These are phyloP conservation scores for Orchestia grillus DNA, from an alignment of 1,140 invertebrate genomes.

Conservation along the genomic window DNA sequence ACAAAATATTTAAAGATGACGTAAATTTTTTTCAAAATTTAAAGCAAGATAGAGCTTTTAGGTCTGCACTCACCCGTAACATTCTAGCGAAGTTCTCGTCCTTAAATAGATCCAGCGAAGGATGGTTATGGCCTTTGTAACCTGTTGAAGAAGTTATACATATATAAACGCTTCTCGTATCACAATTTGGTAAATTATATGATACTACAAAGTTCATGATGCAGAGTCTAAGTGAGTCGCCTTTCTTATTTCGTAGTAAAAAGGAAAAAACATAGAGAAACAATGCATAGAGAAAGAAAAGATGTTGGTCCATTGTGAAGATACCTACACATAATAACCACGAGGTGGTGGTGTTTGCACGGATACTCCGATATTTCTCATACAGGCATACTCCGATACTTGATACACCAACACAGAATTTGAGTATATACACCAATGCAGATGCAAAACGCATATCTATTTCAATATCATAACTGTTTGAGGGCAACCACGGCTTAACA, in stretches of 20 bases:
- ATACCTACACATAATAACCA: no score
- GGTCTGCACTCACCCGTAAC: background rate
- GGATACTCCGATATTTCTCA: no score
- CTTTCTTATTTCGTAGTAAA: background rate
- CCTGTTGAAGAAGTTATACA: background rate
- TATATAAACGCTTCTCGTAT: background rate
- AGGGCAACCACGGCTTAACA: no score
- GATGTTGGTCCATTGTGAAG: no score
- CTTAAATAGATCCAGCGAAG: conserved; percentile 61
- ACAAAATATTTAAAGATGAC: background rate
- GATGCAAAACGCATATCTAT: no score
- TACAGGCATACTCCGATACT: no score
- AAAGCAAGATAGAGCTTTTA: background rate
- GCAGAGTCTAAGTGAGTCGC: background rate
- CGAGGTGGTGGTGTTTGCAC: no score
- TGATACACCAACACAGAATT: no score
- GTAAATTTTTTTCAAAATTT: background rate
- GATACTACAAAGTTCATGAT: background rate
- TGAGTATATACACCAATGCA: no score
- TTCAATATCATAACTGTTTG: no score
- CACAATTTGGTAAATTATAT: background rate
- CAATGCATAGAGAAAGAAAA: no score
- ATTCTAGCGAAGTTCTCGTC: conserved; percentile 55
- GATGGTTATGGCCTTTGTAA: conserved; percentile 1
- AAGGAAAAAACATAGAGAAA: background rate